These are phyloP conservation scores for Tenthredo livida DNA, from an alignment of 2,888 invertebrate genomes.

Conservation along the genomic window DNA sequence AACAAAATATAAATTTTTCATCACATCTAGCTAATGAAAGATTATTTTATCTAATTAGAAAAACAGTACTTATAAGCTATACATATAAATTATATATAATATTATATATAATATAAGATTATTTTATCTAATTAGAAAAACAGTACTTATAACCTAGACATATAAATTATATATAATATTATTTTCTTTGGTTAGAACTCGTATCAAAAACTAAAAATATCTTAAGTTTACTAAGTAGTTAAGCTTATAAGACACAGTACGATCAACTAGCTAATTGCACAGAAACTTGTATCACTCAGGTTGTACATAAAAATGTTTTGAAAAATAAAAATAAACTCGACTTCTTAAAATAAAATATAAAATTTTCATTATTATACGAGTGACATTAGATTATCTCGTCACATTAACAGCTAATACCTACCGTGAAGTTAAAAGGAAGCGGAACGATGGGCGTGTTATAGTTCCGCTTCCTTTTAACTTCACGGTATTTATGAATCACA, in stretches of 20 bases:
- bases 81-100: no score
- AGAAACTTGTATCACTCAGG: neutral
- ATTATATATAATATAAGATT: no score
- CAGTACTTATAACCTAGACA: neutral
- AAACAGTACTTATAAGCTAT: neutral
- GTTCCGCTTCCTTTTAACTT: no score
- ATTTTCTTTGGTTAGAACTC: neutral
- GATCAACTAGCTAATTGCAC: no score
- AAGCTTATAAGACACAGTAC: no score
- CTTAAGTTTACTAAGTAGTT: neutral
- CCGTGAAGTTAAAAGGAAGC: no score
- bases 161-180: neutral
- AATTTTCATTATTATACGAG: no score
- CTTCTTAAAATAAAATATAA: neutral
- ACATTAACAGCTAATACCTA: neutral
- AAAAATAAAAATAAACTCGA: neutral
- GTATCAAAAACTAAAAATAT: constrained; percentile 2
- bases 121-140: neutral
- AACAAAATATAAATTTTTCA: neutral
- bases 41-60: neutral
- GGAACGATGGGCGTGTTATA: no score
- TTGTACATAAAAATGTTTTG: neutral
- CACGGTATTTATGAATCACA: neutral
- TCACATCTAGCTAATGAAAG: neutral
- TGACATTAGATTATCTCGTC: no score